Percentiles rank a stretch among this genome's conserved stretches.
phyloP scores from a whole-genome alignment of 2,888 invertebrate genomes.

The Drosophila greeni region DNA sequence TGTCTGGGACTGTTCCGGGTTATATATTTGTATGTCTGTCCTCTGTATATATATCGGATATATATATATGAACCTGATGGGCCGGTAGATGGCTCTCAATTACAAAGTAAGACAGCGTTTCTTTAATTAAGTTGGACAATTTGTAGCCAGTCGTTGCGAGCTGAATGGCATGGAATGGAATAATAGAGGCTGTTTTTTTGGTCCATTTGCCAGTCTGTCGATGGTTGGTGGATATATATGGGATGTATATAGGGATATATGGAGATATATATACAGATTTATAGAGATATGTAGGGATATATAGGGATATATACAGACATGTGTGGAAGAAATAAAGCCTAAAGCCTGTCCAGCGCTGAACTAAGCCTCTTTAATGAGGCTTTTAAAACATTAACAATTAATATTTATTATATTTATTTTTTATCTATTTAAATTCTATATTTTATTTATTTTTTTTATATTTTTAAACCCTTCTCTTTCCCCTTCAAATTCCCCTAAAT shows the following conservation, averaged over 20 bases:
- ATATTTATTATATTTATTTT: too few relatives aligned
- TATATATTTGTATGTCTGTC: neutral
- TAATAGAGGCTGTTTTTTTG: slow-evolving; percentile 22
- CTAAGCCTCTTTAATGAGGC: neutral
- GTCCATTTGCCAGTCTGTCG: slow-evolving; percentile 35
- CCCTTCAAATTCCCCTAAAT: neutral
- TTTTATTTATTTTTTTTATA: too few relatives aligned
- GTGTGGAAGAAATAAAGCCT: too few relatives aligned
- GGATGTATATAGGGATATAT: too few relatives aligned
- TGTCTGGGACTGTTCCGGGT: neutral
- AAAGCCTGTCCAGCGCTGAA: neutral
- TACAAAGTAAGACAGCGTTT: slow-evolving; percentile 67
- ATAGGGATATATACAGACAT: too few relatives aligned
- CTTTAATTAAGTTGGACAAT: slow-evolving; percentile 72
- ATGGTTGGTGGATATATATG: slow-evolving; percentile 1
- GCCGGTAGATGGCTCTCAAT: slow-evolving; percentile 49
- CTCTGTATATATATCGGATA: neutral
- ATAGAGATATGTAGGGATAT: too few relatives aligned
- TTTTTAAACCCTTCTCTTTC: too few relatives aligned
- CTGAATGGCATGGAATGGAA: slow-evolving; percentile 24
- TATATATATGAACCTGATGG: neutral
- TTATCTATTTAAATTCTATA: too few relatives aligned
- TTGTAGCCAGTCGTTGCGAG: slow-evolving; percentile 63
- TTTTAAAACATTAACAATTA: too few relatives aligned
- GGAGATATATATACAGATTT: too few relatives aligned